Evolutionary conservation across 2,888 invertebrate species (phyloP).

Genomic region (Amphipyra tragopoginis): DNA sequence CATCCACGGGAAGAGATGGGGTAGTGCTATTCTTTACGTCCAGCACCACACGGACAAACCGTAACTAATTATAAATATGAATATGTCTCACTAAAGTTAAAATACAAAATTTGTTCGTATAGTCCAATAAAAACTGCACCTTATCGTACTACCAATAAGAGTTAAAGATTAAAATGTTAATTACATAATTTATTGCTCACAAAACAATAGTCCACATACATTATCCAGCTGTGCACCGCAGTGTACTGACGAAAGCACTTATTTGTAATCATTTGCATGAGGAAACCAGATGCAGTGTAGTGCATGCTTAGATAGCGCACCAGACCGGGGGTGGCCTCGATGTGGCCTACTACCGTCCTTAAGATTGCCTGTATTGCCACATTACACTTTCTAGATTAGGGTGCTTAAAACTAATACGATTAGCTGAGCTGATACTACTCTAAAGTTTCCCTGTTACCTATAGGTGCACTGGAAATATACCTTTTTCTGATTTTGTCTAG

Average conservation of each 20-base stretch:
- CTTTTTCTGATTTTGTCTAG: no score
- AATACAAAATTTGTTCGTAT: no score
- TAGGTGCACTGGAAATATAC: no score
- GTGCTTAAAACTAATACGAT: conserved; percentile 42
- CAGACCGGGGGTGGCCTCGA: conserved; percentile 70
- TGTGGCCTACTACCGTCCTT: conserved; percentile 45
- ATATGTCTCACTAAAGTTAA: no score
- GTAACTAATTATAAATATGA: no score
- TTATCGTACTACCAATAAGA: no score
- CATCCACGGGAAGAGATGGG: no score
- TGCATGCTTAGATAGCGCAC: conserved; percentile 67
- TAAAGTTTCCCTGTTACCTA: conserved; percentile 22
- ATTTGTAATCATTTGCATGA: conserved; percentile 85
- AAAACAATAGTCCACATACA: conserved; percentile 45
- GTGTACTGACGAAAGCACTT: conserved; percentile 72
- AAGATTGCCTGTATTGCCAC: conserved; percentile 48
- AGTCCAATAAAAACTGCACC: no score
- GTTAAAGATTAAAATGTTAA: no score
- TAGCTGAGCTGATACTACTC: background rate
- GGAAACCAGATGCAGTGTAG: conserved; percentile 77
- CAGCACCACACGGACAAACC: no score
- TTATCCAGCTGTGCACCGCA: conserved; percentile 30
- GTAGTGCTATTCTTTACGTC: no score
- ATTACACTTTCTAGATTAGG: conserved; percentile 62
- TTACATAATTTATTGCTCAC: background rate